Conservation (phyloP, 2,797 vertebrate species). For the Anas bahamensis region DNA sequence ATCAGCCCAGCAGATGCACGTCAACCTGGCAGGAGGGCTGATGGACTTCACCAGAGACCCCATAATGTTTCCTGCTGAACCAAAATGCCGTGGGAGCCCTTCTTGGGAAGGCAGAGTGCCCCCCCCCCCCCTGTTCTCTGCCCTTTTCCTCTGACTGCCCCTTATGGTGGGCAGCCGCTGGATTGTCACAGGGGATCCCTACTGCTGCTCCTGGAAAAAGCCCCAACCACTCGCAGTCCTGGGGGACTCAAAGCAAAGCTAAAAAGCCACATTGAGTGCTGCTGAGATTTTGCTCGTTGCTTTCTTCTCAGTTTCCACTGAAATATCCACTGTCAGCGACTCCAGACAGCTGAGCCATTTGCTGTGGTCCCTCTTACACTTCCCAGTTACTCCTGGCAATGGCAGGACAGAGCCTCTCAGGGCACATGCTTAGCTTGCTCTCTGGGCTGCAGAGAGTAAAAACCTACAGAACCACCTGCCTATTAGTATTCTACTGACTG, state of each 20-base stretch:
- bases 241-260: background rate
- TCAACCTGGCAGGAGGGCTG: fast-evolving
- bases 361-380: background rate
- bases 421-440: fast-evolving
- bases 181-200: fast-evolving
- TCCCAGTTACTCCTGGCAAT: background rate
- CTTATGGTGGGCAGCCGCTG: background rate
- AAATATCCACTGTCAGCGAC: background rate
- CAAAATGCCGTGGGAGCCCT: background rate
- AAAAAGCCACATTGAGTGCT: background rate
- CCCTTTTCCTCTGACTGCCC: background rate
- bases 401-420: background rate
- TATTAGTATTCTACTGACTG: background rate
- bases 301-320: background rate
- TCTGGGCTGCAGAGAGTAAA: background rate
- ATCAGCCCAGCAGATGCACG: background rate
- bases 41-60: background rate
- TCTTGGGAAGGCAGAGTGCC: background rate
- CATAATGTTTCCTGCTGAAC: background rate
- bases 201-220: background rate
- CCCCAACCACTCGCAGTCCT: fast-evolving
- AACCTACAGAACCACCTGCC: background rate
- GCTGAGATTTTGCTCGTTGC: background rate
- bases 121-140: background rate
- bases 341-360: background rate